These are phyloP conservation scores for Prostheceraeus crozeri DNA, from an alignment of 2,888 invertebrate species.

Conservation along the genomic window DNA sequence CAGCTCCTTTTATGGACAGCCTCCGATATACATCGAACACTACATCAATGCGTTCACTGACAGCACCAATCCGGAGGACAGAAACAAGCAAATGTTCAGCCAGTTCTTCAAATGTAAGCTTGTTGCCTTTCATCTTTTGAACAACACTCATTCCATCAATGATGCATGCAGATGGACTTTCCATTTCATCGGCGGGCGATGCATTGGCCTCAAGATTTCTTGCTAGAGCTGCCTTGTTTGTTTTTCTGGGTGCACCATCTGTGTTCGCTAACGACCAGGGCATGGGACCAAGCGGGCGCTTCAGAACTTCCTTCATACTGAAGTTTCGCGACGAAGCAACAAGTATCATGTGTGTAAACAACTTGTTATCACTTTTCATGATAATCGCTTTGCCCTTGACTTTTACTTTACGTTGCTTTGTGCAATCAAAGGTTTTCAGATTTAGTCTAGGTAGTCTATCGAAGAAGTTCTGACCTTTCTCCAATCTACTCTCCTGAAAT, in stretches of 20 bases:
- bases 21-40: constrained; percentile 16
- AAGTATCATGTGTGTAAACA: no score
- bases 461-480: no score
- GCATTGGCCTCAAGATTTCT: constrained; percentile 32
- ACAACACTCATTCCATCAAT: constrained; percentile 24
- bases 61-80: constrained; percentile 18
- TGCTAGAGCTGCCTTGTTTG: constrained; percentile 40
- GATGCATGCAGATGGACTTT: constrained; percentile 18
- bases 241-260: constrained; percentile 39
- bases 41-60: not conserved
- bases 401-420: no score
- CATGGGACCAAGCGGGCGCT: no score
- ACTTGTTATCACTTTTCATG: no score
- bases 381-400: no score
- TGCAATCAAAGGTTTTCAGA: no score
- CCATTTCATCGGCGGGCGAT: not conserved
- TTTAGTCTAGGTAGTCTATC: no score
- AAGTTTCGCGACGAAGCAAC: no score
- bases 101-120: constrained; percentile 8
- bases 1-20: constrained; percentile 11
- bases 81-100: constrained; percentile 3
- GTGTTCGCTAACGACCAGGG: constrained; percentile 38
- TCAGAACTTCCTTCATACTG: no score
- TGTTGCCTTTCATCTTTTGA: not conserved
- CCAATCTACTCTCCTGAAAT: no score